phyloP scores from a whole-genome alignment of 2,888 invertebrate species.

The Drosophila colorata region DNA sequence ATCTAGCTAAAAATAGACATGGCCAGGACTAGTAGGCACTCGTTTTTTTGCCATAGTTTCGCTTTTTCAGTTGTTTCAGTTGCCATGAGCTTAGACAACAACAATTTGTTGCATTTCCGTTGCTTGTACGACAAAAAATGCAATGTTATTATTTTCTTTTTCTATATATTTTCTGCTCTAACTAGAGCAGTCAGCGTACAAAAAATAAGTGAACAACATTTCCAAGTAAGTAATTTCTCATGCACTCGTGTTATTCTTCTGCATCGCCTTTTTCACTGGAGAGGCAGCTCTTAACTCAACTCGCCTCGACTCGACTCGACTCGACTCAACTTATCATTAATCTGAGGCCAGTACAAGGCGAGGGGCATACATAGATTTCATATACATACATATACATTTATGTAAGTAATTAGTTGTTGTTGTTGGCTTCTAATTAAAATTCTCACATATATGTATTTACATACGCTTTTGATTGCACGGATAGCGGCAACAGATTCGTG shows the following conservation, averaged over 20 bases:
- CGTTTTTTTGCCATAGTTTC: slow-evolving; percentile 59
- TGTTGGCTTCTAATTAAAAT: slow-evolving; percentile 69
- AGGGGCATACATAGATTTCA: slow-evolving; percentile 26
- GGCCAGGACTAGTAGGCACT: slow-evolving; percentile 38
- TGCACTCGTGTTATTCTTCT: slow-evolving; percentile 57
- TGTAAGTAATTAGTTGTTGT: slow-evolving; percentile 54
- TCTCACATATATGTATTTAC: slow-evolving; percentile 59
- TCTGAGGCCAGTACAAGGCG: slow-evolving; percentile 43
- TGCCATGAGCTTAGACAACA: slow-evolving; percentile 44
- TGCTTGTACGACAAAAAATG: slow-evolving; percentile 71
- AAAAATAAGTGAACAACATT: slow-evolving; percentile 44
- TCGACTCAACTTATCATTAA: slow-evolving; percentile 71
- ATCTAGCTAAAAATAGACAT: slow-evolving; percentile 57
- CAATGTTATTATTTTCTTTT: slow-evolving; percentile 43
- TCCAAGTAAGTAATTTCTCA: slow-evolving; percentile 76
- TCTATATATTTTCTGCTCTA: slow-evolving; percentile 20
- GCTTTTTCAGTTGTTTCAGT: slow-evolving; percentile 53
- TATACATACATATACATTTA: slow-evolving; percentile 17
- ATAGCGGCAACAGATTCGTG: slow-evolving; percentile 58
- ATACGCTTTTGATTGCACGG: slow-evolving; percentile 62
- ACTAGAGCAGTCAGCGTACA: slow-evolving; percentile 48
- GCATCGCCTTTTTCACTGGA: slow-evolving; percentile 27
- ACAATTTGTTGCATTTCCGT: slow-evolving; percentile 78
- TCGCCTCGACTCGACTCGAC: slow-evolving; percentile 25
- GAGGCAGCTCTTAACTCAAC: slow-evolving; percentile 32